Evolutionary conservation across 2,797 vertebrate species (phyloP).

Genomic region (Calcarius lapponicus): DNA sequence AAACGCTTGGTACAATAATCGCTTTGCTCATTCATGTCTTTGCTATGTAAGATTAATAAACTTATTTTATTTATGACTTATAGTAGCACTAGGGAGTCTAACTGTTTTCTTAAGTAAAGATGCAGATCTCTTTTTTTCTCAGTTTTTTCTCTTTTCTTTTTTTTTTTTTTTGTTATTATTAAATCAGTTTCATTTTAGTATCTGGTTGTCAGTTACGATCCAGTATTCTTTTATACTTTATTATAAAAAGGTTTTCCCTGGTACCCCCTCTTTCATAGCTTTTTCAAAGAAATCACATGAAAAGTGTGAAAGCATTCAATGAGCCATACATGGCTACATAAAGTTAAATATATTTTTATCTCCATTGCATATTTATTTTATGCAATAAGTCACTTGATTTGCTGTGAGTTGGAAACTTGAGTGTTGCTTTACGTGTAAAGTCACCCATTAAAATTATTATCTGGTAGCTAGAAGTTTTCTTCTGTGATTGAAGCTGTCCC

Average conservation of each 20-base stretch:
- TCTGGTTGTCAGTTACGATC: constrained; percentile 51
- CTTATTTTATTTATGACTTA: constrained; percentile 2
- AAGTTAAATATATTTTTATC: constrained; percentile 45
- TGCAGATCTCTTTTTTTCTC: neutral
- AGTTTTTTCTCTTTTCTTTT: neutral
- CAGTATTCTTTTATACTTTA: neutral
- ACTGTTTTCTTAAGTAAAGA: neutral
- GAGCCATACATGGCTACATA: neutral
- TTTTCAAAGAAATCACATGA: constrained; percentile 31
- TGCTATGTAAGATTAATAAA: constrained; percentile 9
- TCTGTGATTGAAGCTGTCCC: neutral
- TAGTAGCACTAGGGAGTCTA: neutral
- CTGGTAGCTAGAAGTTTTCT: neutral
- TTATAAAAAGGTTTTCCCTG: constrained; percentile 13
- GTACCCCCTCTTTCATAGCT: constrained; percentile 5
- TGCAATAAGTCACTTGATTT: neutral
- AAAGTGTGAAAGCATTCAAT: constrained; percentile 48
- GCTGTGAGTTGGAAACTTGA: neutral
- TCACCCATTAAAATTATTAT: neutral
- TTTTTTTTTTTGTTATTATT: constrained; percentile 9
- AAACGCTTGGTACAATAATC: neutral
- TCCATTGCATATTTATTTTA: constrained; percentile 10
- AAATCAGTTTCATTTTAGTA: constrained; percentile 39
- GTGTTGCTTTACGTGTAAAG: neutral
- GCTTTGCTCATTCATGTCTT: neutral